These are phyloP conservation scores for Lasioglossum vierecki DNA, from an alignment of 2,888 invertebrate genomes.

Conservation along the genomic window DNA sequence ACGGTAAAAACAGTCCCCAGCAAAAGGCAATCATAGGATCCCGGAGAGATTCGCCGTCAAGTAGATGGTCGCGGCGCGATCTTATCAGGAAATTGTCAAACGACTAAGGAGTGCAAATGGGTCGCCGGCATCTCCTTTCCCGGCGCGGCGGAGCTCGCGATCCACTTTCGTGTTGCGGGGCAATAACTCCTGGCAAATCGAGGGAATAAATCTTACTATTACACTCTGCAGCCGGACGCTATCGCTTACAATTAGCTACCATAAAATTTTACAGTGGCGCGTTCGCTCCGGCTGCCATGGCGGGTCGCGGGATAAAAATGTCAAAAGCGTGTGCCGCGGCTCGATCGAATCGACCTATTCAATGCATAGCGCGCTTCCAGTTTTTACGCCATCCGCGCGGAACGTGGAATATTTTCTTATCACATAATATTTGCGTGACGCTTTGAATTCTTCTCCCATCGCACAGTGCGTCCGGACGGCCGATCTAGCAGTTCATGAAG, in stretches of 20 bases:
- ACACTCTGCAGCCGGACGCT: conserved; percentile 56
- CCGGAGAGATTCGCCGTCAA: conserved; percentile 13
- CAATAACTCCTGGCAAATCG: conserved; percentile 66
- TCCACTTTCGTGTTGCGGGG: conserved; percentile 65
- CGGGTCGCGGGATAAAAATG: conserved; percentile 47
- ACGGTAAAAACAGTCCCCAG: conserved; percentile 1
- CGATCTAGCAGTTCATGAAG: too few species aligned
- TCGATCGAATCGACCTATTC: conserved; percentile 13
- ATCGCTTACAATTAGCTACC: conserved; percentile 68
- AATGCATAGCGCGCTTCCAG: conserved; percentile 4
- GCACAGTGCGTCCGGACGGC: too few species aligned
- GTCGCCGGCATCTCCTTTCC: conserved; percentile 50
- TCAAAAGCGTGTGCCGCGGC: conserved; percentile 25
- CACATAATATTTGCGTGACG: background rate
- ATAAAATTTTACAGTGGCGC: conserved; percentile 57
- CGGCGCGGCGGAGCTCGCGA: conserved; percentile 32
- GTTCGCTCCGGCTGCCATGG: conserved; percentile 12
- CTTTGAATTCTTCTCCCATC: background rate
- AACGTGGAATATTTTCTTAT: conserved; percentile 4
- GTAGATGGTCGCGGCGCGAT: conserved; percentile 33
- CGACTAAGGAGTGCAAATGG: conserved; percentile 62
- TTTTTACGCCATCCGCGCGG: background rate
- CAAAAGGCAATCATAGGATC: conserved; percentile 48
- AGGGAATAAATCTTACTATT: conserved; percentile 65
- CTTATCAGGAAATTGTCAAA: conserved; percentile 63